These are phyloP conservation scores for Aeoliscus strigatus DNA, from an alignment of 2,797 vertebrate genomes.

Conservation along the genomic window DNA sequence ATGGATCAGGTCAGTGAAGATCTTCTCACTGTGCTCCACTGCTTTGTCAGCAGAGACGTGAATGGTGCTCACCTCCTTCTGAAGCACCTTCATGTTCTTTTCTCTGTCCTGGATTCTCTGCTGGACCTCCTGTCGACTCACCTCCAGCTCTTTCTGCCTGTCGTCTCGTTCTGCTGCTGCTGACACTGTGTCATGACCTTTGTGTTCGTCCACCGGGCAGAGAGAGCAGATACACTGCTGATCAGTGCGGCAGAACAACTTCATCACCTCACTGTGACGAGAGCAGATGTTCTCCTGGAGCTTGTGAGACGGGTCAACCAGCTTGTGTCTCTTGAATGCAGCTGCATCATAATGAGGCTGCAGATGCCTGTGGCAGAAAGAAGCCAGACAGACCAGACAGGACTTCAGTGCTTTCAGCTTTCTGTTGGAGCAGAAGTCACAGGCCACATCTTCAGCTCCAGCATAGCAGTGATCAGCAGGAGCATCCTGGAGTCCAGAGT, in stretches of 20 bases:
- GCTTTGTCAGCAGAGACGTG: no score
- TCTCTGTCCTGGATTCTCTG: conserved; percentile 21
- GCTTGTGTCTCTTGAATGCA: no score
- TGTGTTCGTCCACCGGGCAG: conserved; percentile 10
- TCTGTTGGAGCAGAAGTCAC: not conserved
- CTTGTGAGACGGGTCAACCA: conserved; percentile 1
- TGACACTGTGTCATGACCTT: conserved; percentile 10
- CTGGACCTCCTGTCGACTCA: conserved; percentile 14
- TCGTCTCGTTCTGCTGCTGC: not conserved
- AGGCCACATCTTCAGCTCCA: conserved; percentile 8
- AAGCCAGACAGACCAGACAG: no score
- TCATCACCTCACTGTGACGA: conserved; percentile 12
- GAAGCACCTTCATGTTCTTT: conserved; percentile 13
- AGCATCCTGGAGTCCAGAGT: conserved; percentile 1
- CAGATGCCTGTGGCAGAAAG: no score
- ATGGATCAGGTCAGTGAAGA: no score
- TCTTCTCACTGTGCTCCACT: no score
- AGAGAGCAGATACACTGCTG: conserved; percentile 18
- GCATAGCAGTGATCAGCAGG: conserved; percentile 10
- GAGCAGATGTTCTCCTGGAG: conserved; percentile 13
- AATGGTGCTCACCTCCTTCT: no score
- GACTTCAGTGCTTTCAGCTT: no score
- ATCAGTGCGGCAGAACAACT: conserved; percentile 15
- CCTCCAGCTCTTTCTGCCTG: conserved; percentile 1
- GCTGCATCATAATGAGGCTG: no score